Evolutionary conservation across 2,888 invertebrate genomes (phyloP), one percentile per base, ranked within the genome.

Genomic region (Epistrophella euchroma): DNA sequence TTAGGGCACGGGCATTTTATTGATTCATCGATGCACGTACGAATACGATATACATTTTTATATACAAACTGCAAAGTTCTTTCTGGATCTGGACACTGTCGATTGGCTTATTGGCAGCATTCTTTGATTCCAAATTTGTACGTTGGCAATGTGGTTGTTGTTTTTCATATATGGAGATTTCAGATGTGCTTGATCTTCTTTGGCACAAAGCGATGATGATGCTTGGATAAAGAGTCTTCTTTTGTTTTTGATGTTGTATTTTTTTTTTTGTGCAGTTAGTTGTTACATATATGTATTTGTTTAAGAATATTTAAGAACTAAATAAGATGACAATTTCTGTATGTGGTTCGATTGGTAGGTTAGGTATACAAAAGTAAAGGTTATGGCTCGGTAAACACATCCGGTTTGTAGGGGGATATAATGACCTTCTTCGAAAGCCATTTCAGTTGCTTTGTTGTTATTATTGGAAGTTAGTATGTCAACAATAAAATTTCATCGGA

Each of bases 71-170:
- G 40, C 35, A 68, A 58, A 70, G 56, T 76, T 68, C 56, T 78
- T n/a, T n/a, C n/a, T n/a, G n/a, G n/a, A n/a, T n/a, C 58, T 80
- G 58, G 56, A 62, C 45, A 70, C 19, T 68, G 80, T 47, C 75
- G 40, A 62, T 43, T 43, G 37, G 74, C 68, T 75, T n/a, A n/a
- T n/a, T 43, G 80, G 64, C 66, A 76, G 76, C 81, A 81, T 81
- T 81, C 81, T 70, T 62, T 62, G 47, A 70, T 76, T 71, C 76
- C 81, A 70, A 81, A 71, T 81, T 76, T 76, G 81, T 76, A 64
- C 55, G 76, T 28, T 55, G 62, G 45, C 56, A 71, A 75, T 76
- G 64, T 58, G 64, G 76, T 81, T 71, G 70, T 45, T 19, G 62
- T 43, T 58, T 19, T 58, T 75, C 35, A 76, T 50, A 76, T 81